Evolutionary conservation across 2,797 vertebrate species (phyloP).

Genomic region (Champsocephalus esox): DNA sequence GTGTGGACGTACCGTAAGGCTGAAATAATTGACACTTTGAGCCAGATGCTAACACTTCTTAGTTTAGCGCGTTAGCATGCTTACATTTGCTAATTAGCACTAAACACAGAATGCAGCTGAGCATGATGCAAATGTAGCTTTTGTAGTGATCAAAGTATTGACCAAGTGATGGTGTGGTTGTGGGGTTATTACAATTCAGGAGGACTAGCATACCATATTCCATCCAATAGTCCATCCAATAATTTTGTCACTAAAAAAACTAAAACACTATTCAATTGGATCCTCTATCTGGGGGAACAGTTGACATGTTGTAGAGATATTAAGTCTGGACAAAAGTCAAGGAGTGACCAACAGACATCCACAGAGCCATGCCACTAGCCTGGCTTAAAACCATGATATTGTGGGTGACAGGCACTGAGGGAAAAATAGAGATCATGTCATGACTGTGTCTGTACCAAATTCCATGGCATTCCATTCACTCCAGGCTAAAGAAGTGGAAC

Average conservation of each 20-base stretch:
- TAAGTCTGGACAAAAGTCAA: not conserved
- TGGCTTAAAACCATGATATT: conserved; percentile 1
- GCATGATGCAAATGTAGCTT: not conserved
- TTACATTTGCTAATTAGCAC: not conserved
- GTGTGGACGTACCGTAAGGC: not conserved
- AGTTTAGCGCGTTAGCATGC: not conserved
- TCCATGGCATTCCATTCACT: conserved; percentile 1
- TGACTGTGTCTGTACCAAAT: not conserved
- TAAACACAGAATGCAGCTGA: not conserved
- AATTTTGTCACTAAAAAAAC: not conserved
- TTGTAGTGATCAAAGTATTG: not conserved
- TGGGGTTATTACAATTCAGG: not conserved
- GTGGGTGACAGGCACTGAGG: not conserved
- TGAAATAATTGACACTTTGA: not conserved
- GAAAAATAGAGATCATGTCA: not conserved
- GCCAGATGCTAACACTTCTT: not conserved
- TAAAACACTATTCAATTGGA: no score
- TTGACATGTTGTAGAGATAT: not conserved
- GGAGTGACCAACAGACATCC: not conserved
- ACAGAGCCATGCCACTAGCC: not conserved
- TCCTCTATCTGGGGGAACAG: not conserved
- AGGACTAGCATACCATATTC: not conserved
- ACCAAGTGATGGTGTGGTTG: not conserved
- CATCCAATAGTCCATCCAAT: not conserved
- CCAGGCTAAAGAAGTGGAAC: not conserved